Conservation (phyloP, 2,888 invertebrate species). For the Apoda limacodes region DNA sequence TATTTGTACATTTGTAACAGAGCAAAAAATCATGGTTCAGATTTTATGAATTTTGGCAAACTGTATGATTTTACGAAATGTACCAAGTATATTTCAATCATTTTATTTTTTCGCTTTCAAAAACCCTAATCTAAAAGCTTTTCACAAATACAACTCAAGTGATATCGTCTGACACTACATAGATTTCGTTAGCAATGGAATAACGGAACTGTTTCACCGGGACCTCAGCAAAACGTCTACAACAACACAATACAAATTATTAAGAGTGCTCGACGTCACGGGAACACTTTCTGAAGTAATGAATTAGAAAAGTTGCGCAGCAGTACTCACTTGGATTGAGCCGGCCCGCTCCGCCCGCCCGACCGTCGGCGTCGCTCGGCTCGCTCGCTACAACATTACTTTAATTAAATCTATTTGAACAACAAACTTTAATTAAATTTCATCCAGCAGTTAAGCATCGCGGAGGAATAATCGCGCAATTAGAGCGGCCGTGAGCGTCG, state of each 20-base stretch:
- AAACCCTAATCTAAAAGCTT: too few relatives aligned
- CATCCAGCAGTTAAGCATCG: slow-evolving; percentile 70
- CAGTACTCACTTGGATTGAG: slow-evolving; percentile 69
- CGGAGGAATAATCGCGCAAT: slow-evolving; percentile 70
- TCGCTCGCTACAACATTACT: slow-evolving; percentile 67
- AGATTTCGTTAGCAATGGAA: too few relatives aligned
- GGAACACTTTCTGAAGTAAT: slow-evolving; percentile 70
- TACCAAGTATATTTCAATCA: too few relatives aligned
- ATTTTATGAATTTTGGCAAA: too few relatives aligned
- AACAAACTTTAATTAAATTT: slow-evolving; percentile 73
- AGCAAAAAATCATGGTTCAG: too few relatives aligned
- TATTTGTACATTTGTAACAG: too few relatives aligned
- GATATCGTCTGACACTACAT: too few relatives aligned
- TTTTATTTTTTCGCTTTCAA: too few relatives aligned
- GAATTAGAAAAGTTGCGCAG: slow-evolving; percentile 71
- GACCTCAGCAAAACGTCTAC: slow-evolving; percentile 42
- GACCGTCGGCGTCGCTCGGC: slow-evolving; percentile 37
- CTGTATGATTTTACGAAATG: too few relatives aligned
- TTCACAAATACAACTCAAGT: too few relatives aligned
- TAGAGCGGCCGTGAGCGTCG: slow-evolving; percentile 69
- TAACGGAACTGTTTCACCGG: slow-evolving; percentile 22
- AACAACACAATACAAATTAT: slow-evolving; percentile 68
- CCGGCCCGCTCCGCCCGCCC: slow-evolving; percentile 34
- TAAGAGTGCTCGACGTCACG: slow-evolving; percentile 67
- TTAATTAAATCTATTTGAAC: slow-evolving; percentile 73